Percentiles rank a stretch among this genome's conserved stretches.
Conservation (phyloP, 2,113 vertebrate species). For the Condylura cristata region DNA sequence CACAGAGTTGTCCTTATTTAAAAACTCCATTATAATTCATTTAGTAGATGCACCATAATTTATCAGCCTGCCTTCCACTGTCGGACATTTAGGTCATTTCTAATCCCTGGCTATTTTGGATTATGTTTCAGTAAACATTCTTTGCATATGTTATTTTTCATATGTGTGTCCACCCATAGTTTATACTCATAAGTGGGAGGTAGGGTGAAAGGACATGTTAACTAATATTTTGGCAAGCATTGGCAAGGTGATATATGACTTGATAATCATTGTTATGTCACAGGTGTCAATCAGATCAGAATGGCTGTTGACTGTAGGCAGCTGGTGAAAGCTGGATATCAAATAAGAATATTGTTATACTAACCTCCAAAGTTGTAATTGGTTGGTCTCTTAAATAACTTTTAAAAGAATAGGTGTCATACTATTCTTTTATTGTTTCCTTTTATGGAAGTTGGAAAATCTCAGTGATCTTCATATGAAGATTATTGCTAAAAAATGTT, state of each 20-base stretch:
- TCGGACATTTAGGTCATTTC: background rate
- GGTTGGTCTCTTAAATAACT: background rate
- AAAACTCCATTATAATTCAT: background rate
- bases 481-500: background rate
- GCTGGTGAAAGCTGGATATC: background rate
- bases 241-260: background rate
- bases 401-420: background rate
- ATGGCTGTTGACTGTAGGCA: background rate
- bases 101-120: background rate
- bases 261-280: background rate
- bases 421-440: background rate
- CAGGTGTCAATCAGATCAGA: background rate
- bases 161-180: background rate
- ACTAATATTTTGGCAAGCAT: slow-evolving; percentile 17
- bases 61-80: background rate
- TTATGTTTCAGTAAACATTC: background rate
- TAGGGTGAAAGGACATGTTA: background rate
- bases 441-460: slow-evolving; percentile 22
- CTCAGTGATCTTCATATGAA: background rate
- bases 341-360: background rate
- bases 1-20: background rate
- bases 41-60: background rate
- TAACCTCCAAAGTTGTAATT: background rate
- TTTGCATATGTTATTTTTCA: slow-evolving; percentile 37
- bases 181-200: background rate